phyloP scores from a whole-genome alignment of 2,888 invertebrate genomes.

The Alviniconcha strummeri region DNA sequence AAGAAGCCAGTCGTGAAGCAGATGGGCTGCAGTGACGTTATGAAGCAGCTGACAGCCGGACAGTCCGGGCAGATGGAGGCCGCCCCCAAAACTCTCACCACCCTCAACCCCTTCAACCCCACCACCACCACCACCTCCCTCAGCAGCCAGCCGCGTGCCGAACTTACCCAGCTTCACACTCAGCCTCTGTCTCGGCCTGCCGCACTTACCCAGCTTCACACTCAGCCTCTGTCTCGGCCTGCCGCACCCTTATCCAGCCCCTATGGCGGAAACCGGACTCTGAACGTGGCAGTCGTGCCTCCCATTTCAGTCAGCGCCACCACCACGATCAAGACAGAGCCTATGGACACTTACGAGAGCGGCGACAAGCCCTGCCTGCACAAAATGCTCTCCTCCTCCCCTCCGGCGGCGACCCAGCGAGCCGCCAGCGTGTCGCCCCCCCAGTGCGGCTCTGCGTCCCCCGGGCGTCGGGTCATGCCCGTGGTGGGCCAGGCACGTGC shows the following conservation, averaged over 20 bases:
- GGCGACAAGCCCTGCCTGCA: constrained; percentile 20
- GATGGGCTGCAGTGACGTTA: not conserved
- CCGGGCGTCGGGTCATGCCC: constrained; percentile 18
- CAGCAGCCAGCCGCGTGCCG: not conserved
- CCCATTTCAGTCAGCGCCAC: constrained; percentile 2
- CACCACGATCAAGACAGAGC: constrained; percentile 22
- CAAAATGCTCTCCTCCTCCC: constrained; percentile 25
- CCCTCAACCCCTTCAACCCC: not conserved
- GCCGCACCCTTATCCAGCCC: not conserved
- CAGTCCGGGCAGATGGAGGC: not conserved
- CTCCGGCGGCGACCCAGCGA: not conserved
- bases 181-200: not conserved
- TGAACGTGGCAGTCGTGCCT: constrained; percentile 24
- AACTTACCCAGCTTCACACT: not conserved
- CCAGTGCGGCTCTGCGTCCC: constrained; percentile 11
- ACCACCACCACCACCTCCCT: not conserved
- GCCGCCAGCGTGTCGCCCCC: not conserved
- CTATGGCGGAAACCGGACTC: not conserved
- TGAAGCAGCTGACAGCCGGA: not conserved
- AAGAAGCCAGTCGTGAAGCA: not conserved
- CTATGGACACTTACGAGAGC: constrained; percentile 20
- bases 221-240: not conserved
- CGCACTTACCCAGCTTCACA: not conserved
- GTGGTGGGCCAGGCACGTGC: constrained; percentile 28
- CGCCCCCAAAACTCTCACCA: not conserved